Conservation (phyloP, 2,888 invertebrate genomes). For the Masnerella sp. region DNA sequence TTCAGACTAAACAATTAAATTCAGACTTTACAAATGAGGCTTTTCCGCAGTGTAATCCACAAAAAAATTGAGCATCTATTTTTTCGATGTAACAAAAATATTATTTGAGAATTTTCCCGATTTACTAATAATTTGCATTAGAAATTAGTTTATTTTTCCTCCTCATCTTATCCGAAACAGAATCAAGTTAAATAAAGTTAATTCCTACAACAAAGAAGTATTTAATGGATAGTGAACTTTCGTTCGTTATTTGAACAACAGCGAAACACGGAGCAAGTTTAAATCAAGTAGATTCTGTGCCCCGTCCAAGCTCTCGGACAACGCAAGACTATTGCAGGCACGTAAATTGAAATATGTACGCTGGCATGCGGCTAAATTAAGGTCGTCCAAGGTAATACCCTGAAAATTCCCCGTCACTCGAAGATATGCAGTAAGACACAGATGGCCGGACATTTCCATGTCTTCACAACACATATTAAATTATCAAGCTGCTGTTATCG, state of each 20-base stretch:
- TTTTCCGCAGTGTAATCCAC: too few species aligned
- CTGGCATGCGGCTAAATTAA: conserved; percentile 47
- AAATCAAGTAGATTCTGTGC: conserved; percentile 32
- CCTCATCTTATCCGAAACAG: too few species aligned
- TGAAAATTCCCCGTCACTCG: conserved; percentile 46
- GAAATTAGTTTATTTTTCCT: too few species aligned
- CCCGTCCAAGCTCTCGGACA: conserved; percentile 27
- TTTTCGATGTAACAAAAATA: too few species aligned
- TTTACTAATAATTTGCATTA: too few species aligned
- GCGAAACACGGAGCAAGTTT: conserved; percentile 18
- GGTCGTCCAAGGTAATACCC: conserved; percentile 48
- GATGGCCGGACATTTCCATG: conserved; percentile 35
- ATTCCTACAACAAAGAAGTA: too few species aligned
- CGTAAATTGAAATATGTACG: conserved; percentile 55
- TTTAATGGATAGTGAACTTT: too few species aligned
- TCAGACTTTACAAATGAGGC: too few species aligned
- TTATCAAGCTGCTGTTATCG: conserved; percentile 3
- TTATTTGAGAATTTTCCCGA: too few species aligned
- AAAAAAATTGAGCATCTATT: too few species aligned
- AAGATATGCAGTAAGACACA: conserved; percentile 42
- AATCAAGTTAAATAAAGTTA: too few species aligned
- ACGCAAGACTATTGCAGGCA: conserved; percentile 44
- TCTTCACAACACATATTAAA: conserved; percentile 22
- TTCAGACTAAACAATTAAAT: too few species aligned
- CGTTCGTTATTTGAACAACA: conserved; percentile 14